Evolutionary conservation across 2,888 invertebrate species (phyloP).

Genomic region (Auanema sp.): DNA sequence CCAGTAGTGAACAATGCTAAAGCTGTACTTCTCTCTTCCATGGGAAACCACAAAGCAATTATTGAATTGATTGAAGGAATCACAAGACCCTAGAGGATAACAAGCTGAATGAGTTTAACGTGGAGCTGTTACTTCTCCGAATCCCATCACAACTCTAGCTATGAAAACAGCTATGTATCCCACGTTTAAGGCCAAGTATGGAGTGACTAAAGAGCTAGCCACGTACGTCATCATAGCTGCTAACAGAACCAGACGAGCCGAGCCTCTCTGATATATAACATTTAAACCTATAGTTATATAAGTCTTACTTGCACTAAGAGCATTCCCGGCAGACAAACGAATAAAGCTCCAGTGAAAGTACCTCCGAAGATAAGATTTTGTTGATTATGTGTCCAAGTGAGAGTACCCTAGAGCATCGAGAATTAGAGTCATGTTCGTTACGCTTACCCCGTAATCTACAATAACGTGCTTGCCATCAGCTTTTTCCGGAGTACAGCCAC

Average conservation of each 20-base stretch:
- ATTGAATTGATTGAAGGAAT: constrained; percentile 51
- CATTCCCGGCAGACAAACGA: constrained; percentile 50
- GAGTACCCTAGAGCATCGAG: constrained; percentile 34
- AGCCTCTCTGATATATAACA: constrained; percentile 8
- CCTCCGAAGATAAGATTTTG: constrained; percentile 53
- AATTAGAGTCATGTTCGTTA: too few relatives aligned
- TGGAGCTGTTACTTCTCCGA: constrained; percentile 42
- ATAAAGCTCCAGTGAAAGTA: constrained; percentile 51
- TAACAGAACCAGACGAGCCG: constrained; percentile 14
- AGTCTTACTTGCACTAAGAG: constrained; percentile 40
- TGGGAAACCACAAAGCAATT: constrained; percentile 54
- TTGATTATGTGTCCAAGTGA: constrained; percentile 43
- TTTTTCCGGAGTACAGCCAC: constrained; percentile 19
- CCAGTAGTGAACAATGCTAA: constrained; percentile 51
- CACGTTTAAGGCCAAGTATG: constrained; percentile 38
- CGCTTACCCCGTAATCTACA: constrained; percentile 39
- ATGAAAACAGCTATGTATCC: constrained; percentile 43
- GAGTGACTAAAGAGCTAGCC: constrained; percentile 37
- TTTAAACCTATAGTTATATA: too few relatives aligned
- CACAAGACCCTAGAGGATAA: constrained; percentile 42
- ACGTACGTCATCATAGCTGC: constrained; percentile 34
- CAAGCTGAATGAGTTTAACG: not conserved
- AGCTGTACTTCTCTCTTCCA: constrained; percentile 46
- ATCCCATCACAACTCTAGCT: constrained; percentile 49
- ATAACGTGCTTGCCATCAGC: constrained; percentile 29